Evolutionary conservation across 2,113 vertebrate species (phyloP), one percentile per base, ranked within the genome.

Genomic region (Ahaetulla prasina): DNA sequence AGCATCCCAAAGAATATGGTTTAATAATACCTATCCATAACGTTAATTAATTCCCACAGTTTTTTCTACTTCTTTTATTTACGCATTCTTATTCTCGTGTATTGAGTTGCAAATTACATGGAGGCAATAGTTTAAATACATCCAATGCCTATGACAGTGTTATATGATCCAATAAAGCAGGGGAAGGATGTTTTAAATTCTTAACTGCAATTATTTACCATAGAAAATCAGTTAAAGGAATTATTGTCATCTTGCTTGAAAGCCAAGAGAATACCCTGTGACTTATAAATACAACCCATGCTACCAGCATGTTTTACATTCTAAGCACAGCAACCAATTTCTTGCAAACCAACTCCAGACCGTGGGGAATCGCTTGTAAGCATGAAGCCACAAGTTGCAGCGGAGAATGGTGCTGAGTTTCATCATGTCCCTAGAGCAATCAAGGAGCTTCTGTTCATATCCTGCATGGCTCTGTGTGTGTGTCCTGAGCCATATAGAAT

Each of bases 301-400:
- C 95, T 93, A 94, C 92, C 94, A 96, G 95, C 94, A 96, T 94
- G 94, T 97, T 97, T 96, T 92, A 90, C 63, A 94, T 94, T 96
- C 96, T 93, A 95, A 96, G 93, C 90, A 92, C 85, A 95, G 91
- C 95, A 96, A 92, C 50, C 93, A 95, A 95, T 80, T 50, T 89
- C 95, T 95, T 94, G 91, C 95, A 97, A 96, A 96, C 95, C 95
- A 95, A 90, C 94, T 96, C 89, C 96, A 97, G 95, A 91, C 94
- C 91, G 43, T 94, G 93, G 91, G 68, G 94, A 94, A 94, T 94
- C 94, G 89, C 94, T 85, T 95, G 94, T 94, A 52, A 93, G 92
- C 95, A 49, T 90, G 93, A 49, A 63, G 93, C 95, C 95, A 96
- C 93, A 96, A 93, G 90, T 94, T 95, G 95, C 91, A 96, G 95